phyloP scores from a whole-genome alignment of 2,797 vertebrate species.

The Rousettus madagascariensis region DNA sequence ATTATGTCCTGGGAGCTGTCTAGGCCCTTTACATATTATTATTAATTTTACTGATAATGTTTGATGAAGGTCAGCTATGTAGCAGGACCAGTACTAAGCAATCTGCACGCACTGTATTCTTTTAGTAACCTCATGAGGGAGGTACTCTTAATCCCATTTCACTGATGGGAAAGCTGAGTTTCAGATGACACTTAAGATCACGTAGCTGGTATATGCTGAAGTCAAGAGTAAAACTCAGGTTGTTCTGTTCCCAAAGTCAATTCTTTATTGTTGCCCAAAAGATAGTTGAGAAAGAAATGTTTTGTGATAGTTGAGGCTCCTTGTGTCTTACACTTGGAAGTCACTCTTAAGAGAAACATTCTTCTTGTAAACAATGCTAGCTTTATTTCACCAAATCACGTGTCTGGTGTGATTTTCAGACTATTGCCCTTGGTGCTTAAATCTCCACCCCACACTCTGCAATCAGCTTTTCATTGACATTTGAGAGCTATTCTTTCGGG shows the following conservation, averaged over 20 bases:
- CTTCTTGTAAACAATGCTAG: neutral
- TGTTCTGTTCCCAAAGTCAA: neutral
- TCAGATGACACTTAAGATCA: neutral
- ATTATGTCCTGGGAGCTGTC: neutral
- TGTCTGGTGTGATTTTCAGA: neutral
- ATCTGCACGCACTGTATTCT: neutral
- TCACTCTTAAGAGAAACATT: neutral
- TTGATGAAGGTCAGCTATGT: neutral
- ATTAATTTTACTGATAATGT: neutral
- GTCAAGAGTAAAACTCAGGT: neutral
- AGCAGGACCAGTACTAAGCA: neutral
- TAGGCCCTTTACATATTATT: neutral
- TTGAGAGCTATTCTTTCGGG: neutral
- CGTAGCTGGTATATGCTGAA: neutral
- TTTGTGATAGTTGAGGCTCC: neutral
- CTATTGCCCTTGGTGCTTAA: neutral
- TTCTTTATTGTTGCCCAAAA: neutral
- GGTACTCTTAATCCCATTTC: neutral
- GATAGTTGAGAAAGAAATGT: neutral
- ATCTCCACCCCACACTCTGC: neutral
- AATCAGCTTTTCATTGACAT: neutral
- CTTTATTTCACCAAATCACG: neutral
- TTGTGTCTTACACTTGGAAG: neutral
- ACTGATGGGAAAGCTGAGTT: constrained; percentile 22
- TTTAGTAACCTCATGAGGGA: neutral